Evolutionary conservation across 2,797 vertebrate genomes (phyloP), one percentile per base, ranked within the genome.

Genomic region (Dryobates pubescens): DNA sequence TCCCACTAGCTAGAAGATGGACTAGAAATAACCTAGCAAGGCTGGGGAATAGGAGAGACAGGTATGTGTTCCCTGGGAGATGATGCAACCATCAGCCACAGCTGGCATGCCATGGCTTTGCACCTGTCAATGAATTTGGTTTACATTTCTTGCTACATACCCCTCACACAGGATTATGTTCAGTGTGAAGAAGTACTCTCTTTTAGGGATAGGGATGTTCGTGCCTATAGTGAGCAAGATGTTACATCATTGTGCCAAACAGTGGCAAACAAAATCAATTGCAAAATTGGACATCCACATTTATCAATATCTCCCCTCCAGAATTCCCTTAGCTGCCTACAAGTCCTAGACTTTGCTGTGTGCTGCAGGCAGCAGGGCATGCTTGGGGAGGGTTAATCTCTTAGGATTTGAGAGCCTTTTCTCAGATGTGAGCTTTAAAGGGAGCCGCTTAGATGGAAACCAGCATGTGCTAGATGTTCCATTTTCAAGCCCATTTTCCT

Each of bases 51-150:
- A 32, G 45, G 34, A 87, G 82, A 63, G 79, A 78, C 20, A 67
- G 41, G 17, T 71, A 30, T 24, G 15, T 49, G 43, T 70, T 67
- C 13, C 38, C 49, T 59, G 14, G 75, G 67, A 81, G 43, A 56
- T 0, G 4, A 56, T 27, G 70, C 0, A 1, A 15, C 9, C 47
- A 47, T 58, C 0, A 0, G 56, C 10, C 18, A 72, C 27, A 70
- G 26, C 17, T 88, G 59, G 27, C 0, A 0, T 67, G 30, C 43
- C 56, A 7, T 7, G 30, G 23, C 34, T 90, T 85, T 82, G 41
- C 2, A 3, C 32, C 43, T 79, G 12, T 57, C 27, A 41, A 67
- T 17, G 15, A 29, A 36, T 1, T 10, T 36, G 62, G 32, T 88
- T 93, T 86, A 34, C 43, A 81, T 82, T 90, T 81, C 76, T 83